phyloP scores from a whole-genome alignment of 2,888 invertebrate species.

The Lucinisca nassula region DNA sequence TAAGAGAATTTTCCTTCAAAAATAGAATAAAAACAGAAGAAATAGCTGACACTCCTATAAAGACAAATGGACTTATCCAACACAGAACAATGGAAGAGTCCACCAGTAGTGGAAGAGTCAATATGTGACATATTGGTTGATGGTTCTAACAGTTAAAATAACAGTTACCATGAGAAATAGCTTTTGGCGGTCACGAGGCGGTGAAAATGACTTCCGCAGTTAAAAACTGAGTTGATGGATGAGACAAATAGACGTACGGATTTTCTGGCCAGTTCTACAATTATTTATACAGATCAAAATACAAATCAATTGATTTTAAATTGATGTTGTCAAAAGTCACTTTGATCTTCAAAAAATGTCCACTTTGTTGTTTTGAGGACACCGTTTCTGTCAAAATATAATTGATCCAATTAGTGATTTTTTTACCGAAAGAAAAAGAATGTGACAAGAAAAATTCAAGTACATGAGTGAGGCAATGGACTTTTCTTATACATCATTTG shows the following conservation, averaged over 20 bases:
- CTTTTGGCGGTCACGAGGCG: background rate
- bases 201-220: slow-evolving; percentile 3
- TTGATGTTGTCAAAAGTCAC: background rate
- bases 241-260: background rate
- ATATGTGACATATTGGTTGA: too few relatives aligned
- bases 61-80: too few relatives aligned
- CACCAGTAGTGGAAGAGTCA: too few relatives aligned
- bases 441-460: too few relatives aligned
- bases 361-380: background rate
- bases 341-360: background rate
- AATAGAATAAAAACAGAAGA: too few relatives aligned
- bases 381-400: background rate
- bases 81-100: too few relatives aligned
- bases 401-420: background rate
- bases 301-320: background rate
- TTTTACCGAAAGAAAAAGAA: too few relatives aligned
- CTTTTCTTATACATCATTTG: background rate
- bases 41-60: too few relatives aligned
- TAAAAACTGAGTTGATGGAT: background rate
- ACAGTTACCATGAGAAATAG: background rate
- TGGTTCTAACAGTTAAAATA: too few relatives aligned
- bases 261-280: background rate
- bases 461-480: too few relatives aligned
- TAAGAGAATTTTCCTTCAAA: too few relatives aligned
- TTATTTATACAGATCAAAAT: background rate